Percentiles rank a stretch among this genome's conserved stretches.
Evolutionary conservation across 2,797 vertebrate genomes (phyloP).

Genomic region (Rhabdophis nuchalis): DNA sequence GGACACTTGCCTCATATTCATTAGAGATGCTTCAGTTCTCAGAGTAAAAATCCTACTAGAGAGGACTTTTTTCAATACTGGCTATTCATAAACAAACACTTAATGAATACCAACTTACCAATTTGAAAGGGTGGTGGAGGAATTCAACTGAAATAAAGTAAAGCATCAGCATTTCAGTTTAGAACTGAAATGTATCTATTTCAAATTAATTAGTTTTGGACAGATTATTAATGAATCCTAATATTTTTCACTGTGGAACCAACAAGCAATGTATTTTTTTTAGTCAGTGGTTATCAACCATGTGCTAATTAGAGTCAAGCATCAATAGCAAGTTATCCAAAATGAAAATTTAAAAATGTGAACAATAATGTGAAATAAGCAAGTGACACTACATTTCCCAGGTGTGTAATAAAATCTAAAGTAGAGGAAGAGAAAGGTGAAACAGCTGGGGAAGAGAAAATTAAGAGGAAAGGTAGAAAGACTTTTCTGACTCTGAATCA

Average conservation of each 20-base stretch:
- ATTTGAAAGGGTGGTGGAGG: not conserved
- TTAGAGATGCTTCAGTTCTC: conserved; percentile 2
- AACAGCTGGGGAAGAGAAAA: not conserved
- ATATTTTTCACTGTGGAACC: conserved; percentile 55
- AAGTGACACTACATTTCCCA: conserved; percentile 28
- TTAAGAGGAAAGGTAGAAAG: not conserved
- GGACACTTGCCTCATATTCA: conserved; percentile 7
- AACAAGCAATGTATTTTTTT: conserved; percentile 61
- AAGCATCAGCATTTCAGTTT: conserved; percentile 42
- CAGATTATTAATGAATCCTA: conserved; percentile 59
- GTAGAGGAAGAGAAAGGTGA: conserved; percentile 4
- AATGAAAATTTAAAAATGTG: conserved; percentile 50
- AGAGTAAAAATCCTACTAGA: not conserved
- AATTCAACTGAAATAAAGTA: conserved; percentile 29
- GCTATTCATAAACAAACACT: conserved; percentile 2
- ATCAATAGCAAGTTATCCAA: conserved; percentile 56
- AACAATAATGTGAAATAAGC: conserved; percentile 60
- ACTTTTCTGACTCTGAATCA: not conserved
- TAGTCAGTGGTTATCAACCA: conserved; percentile 53
- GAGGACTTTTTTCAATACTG: not conserved
- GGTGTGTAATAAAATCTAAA: conserved; percentile 11
- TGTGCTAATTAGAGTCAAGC: conserved; percentile 59
- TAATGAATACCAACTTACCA: not conserved
- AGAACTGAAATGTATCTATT: conserved; percentile 50
- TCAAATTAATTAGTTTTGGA: conserved; percentile 59